A percentile compares a stretch with the other conserved stretches of the same genome.
phyloP scores from a whole-genome alignment of 2,797 vertebrate species.

The Erpetoichthys calabaricus region DNA sequence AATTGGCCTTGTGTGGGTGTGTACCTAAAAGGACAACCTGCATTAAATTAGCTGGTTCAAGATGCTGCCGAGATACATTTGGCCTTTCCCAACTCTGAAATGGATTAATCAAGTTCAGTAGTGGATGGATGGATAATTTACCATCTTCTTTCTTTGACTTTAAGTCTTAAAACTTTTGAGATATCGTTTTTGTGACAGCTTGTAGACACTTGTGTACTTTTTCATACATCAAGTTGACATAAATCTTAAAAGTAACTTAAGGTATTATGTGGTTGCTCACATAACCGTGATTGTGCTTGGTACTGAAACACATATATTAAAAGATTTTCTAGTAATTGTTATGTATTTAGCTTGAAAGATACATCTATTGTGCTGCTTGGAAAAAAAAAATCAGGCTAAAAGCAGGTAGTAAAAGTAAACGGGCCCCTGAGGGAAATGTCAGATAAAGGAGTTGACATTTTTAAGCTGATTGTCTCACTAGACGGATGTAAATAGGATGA shows the following conservation, averaged over 20 bases:
- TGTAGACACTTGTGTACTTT: background rate
- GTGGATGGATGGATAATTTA: too few relatives aligned
- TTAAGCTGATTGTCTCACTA: constrained; percentile 21
- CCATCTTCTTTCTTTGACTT: too few relatives aligned
- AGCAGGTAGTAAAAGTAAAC: constrained; percentile 26
- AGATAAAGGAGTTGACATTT: constrained; percentile 27
- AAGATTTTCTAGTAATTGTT: background rate
- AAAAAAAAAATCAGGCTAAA: constrained; percentile 12
- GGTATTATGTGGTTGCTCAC: too few relatives aligned
- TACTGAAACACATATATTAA: background rate
- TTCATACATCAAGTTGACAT: background rate
- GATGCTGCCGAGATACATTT: too few relatives aligned
- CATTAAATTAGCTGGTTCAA: too few relatives aligned
- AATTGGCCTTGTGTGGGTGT: too few relatives aligned
- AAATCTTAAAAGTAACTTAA: background rate
- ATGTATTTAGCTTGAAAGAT: background rate
- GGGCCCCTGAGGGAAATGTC: constrained; percentile 19
- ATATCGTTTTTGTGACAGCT: too few relatives aligned
- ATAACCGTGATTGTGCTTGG: background rate
- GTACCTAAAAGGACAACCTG: too few relatives aligned
- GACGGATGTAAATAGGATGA: constrained; percentile 24
- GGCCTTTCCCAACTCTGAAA: too few relatives aligned
- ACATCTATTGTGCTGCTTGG: background rate
- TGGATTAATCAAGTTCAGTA: too few relatives aligned
- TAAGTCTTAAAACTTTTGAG: too few relatives aligned